Evolutionary conservation across 2,888 invertebrate genomes (phyloP), one percentile per base, ranked within the genome.

Genomic region (Melinaea menophilus): DNA sequence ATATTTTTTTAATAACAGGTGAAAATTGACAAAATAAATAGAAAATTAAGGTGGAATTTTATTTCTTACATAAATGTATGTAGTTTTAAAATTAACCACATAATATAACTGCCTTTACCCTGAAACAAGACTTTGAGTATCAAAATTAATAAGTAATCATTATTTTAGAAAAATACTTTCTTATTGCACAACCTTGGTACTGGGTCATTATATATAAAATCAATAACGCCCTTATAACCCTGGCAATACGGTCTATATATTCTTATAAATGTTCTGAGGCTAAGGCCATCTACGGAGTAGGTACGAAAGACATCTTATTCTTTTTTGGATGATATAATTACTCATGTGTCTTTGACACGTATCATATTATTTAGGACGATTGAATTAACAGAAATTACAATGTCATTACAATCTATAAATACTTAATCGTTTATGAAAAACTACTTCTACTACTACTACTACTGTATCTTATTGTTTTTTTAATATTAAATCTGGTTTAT

Each of bases 321-420:
- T 59, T 54, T 62, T 70, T 69, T 56, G 65, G 70, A 47, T 56
- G 33, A 61, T 55, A 55, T 71, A 69, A 69, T 72, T 64, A 65
- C 61, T 47, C 2, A 34, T 41, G 35, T 55, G 69, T 59, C 71
- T 69, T 72, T 72, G 72, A 71, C 72, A 71, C 69, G 63, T 57
- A 48, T 68, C 34, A 34, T 22, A 35, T 35, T 48, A 47, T 46
- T 22, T 56, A 55, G 41, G 55, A 58, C 31, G 41, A 31, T 7
- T 51, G 31, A 31, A 9, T 31, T 31, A 51, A 22, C 9, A 5
- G 51, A 5, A 51, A 31, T 31, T 7, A 51, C 51, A 51, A 51
- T 51, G 51, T 51, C 51, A 51, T 31, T 22, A 31, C 31, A 51
- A 22, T 31, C 5, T 51, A 31, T 51, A 22, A 51, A 13, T 22